Evolutionary conservation across 2,888 invertebrate genomes (phyloP).

Genomic region (Agonopterix subpropinquella): DNA sequence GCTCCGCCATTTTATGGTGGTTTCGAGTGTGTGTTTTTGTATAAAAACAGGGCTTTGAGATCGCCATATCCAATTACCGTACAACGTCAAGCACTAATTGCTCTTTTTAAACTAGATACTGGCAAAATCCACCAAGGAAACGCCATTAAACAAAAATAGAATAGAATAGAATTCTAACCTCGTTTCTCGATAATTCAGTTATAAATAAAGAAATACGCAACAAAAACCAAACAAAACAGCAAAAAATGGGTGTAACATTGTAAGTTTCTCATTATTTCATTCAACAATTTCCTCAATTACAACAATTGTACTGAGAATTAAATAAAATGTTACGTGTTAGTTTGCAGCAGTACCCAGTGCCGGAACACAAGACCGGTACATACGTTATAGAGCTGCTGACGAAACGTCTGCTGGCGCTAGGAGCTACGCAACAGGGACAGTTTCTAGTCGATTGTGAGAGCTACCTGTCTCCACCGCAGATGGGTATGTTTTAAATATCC

Average conservation of each 20-base stretch:
- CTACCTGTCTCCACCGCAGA: constrained; percentile 85
- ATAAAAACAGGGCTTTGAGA: no score
- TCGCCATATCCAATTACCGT: no score
- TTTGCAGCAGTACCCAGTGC: constrained; percentile 90
- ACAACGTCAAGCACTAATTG: no score
- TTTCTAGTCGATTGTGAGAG: constrained; percentile 97
- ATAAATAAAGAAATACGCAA: no score
- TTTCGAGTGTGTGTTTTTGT: no score
- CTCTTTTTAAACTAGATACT: no score
- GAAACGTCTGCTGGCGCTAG: constrained; percentile 89
- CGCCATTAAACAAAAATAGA: no score
- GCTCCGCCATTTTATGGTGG: no score
- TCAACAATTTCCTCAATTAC: background rate
- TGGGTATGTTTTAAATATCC: constrained; percentile 58
- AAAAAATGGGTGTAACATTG: constrained; percentile 80
- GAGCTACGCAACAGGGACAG: constrained; percentile 91
- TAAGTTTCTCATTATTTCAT: constrained; percentile 37
- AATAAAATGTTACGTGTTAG: constrained; percentile 41
- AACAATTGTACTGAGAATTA: background rate
- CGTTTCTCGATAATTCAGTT: no score
- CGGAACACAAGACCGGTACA: constrained; percentile 93
- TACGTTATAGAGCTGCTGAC: constrained; percentile 91
- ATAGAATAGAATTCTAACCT: no score
- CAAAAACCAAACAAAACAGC: background rate
- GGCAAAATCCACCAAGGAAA: no score